phyloP scores from a whole-genome alignment of 2,888 invertebrate species.

The Plemyria rubiginata region DNA sequence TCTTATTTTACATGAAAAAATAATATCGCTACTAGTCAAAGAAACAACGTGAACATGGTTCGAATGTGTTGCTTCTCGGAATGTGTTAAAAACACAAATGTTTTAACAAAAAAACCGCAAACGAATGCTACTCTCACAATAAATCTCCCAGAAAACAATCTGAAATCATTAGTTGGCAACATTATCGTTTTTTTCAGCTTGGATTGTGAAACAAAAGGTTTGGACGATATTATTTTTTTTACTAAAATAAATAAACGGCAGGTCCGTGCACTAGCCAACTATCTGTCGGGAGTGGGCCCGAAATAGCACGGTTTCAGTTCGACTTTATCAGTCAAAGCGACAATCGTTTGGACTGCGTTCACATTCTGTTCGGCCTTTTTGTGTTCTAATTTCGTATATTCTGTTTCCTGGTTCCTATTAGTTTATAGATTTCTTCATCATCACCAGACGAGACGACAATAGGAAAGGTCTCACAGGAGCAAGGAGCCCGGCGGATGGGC shows the following conservation, averaged over 20 bases:
- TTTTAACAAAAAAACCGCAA: not conserved
- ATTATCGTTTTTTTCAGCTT: conserved; percentile 36
- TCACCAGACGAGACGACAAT: too few species aligned
- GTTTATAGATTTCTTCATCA: not conserved
- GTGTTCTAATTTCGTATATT: conserved; percentile 34
- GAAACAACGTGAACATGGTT: too few species aligned
- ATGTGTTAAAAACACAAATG: not conserved
- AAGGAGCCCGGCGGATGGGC: too few species aligned
- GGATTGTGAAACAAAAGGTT: conserved; percentile 71
- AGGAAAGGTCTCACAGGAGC: too few species aligned
- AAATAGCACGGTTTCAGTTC: conserved; percentile 71
- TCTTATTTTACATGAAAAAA: too few species aligned
- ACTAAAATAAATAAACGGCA: conserved; percentile 75
- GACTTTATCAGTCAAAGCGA: conserved; percentile 57
- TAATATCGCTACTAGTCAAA: too few species aligned
- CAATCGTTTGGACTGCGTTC: conserved; percentile 59
- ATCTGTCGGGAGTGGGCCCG: conserved; percentile 68
- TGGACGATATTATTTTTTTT: conserved; percentile 63
- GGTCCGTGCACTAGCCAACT: conserved; percentile 73
- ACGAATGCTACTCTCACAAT: conserved; percentile 19
- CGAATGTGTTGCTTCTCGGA: too few species aligned
- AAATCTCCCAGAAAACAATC: conserved; percentile 29
- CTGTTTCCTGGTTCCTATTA: conserved; percentile 17
- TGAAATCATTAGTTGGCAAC: conserved; percentile 49
- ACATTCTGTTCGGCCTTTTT: conserved; percentile 56